A percentile compares a stretch with the other conserved stretches of the same genome.
These are phyloP conservation scores for Drosophila nigrodunni DNA, from an alignment of 1,140 invertebrate genomes.

Conservation along the genomic window DNA sequence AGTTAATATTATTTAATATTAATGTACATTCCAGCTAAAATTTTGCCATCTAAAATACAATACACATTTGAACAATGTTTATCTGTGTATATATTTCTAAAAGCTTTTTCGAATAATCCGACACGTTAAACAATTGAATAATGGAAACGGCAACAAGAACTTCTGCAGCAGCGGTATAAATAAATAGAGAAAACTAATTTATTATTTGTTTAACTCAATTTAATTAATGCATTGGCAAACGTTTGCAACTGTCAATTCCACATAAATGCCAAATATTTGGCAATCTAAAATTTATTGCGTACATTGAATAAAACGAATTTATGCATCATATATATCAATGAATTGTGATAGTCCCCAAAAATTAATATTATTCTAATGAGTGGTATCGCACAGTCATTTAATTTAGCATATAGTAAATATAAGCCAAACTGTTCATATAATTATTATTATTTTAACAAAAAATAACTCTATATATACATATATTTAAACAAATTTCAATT, in stretches of 20 bases:
- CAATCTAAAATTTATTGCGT: constrained; percentile 2
- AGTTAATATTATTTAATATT: too few relatives aligned
- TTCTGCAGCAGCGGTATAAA: constrained; percentile 4
- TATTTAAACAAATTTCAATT: constrained; percentile 23
- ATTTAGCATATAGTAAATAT: background rate
- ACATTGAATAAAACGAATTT: background rate
- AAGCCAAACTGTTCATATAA: constrained; percentile 12
- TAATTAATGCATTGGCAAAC: constrained; percentile 18
- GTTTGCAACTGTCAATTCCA: constrained; percentile 28
- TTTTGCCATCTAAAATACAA: too few relatives aligned
- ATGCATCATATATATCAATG: background rate
- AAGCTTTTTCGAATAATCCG: constrained; percentile 25
- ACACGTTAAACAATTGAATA: constrained; percentile 9
- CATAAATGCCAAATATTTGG: constrained; percentile 19
- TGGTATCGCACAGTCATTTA: background rate
- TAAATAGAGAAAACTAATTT: constrained; percentile 13
- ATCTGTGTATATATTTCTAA: background rate
- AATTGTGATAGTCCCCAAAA: too few relatives aligned
- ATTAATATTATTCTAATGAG: background rate
- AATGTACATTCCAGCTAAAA: too few relatives aligned
- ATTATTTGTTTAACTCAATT: constrained; percentile 23
- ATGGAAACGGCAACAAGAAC: background rate
- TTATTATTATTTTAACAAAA: constrained; percentile 10
- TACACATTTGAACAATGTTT: background rate
- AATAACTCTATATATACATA: background rate